Conservation (phyloP, 2,113 vertebrate genomes). For the Pomatorhinus ruficollis region DNA sequence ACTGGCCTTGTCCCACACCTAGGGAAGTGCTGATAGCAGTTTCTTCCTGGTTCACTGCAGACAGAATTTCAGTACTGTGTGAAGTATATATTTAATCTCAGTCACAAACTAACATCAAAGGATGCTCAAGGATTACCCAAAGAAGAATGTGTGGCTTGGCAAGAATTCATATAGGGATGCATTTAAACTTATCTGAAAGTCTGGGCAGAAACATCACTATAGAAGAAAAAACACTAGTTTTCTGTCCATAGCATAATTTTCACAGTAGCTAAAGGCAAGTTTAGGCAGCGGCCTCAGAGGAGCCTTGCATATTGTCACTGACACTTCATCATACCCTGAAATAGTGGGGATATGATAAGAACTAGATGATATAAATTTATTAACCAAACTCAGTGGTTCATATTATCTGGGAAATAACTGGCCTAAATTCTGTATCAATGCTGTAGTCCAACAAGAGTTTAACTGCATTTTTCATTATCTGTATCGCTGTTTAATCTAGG, state of each 20-base stretch:
- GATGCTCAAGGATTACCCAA: not conserved
- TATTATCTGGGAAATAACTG: slow-evolving; percentile 44
- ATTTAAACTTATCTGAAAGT: not conserved
- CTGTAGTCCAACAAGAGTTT: slow-evolving; percentile 17
- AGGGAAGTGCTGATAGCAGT: not conserved
- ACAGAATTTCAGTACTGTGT: not conserved
- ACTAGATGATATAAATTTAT: slow-evolving; percentile 70
- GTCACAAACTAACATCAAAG: not conserved
- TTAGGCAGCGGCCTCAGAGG: slow-evolving; percentile 35
- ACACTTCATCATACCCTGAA: slow-evolving; percentile 61
- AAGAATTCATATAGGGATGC: not conserved
- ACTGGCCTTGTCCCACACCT: not conserved
- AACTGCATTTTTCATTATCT: slow-evolving; percentile 40
- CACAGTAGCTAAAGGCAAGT: slow-evolving; percentile 62
- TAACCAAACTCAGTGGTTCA: slow-evolving; percentile 42
- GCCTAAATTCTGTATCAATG: not conserved
- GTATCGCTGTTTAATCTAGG: slow-evolving; percentile 1
- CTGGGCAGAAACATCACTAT: not conserved
- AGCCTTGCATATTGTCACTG: slow-evolving; percentile 53
- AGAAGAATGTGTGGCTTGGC: not conserved
- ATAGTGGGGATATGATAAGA: slow-evolving; percentile 61
- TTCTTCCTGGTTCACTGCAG: not conserved
- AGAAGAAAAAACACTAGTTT: not conserved
- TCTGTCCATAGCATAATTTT: slow-evolving; percentile 11
- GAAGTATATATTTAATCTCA: not conserved